Conservation (phyloP, 2,888 invertebrate genomes). For the Pachliopta kotzebuea region DNA sequence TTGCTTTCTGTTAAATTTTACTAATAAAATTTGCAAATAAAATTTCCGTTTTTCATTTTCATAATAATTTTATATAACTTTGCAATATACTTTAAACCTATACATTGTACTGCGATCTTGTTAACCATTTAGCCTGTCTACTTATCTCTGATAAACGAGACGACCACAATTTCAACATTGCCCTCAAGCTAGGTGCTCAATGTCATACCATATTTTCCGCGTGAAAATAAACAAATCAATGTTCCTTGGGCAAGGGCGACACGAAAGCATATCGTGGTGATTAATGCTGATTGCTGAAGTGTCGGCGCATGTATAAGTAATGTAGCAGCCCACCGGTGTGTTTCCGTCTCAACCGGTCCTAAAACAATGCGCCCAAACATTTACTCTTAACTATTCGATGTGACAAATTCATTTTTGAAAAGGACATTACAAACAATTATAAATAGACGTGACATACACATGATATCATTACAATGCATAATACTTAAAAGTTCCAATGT, state of each 20-base stretch:
- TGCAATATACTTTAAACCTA: conserved; percentile 16
- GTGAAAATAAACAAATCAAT: conserved; percentile 71
- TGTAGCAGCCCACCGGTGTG: conserved; percentile 66
- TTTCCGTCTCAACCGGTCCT: conserved; percentile 74
- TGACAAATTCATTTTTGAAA: conserved; percentile 25
- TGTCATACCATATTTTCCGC: conserved; percentile 59
- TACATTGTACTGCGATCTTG: conserved; percentile 35
- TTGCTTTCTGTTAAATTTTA: background rate
- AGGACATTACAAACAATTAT: conserved; percentile 1
- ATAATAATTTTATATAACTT: background rate
- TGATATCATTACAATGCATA: background rate
- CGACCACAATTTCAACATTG: conserved; percentile 42
- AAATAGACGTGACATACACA: background rate
- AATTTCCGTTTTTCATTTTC: too few species aligned
- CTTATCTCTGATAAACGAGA: conserved; percentile 50
- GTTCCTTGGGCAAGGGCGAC: conserved; percentile 57
- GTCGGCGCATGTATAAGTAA: conserved; percentile 77
- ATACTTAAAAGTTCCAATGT: too few species aligned
- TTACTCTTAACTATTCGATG: conserved; percentile 61
- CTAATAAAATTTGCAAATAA: background rate
- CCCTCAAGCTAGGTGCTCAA: conserved; percentile 43
- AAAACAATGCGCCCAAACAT: conserved; percentile 75
- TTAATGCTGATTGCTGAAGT: conserved; percentile 79
- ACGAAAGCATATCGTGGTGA: conserved; percentile 71
- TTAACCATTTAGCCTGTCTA: conserved; percentile 51